Percentiles rank a stretch among this genome's conserved stretches.
phyloP scores from a whole-genome alignment of 2,113 vertebrate species.

The Gymnarchus niloticus region DNA sequence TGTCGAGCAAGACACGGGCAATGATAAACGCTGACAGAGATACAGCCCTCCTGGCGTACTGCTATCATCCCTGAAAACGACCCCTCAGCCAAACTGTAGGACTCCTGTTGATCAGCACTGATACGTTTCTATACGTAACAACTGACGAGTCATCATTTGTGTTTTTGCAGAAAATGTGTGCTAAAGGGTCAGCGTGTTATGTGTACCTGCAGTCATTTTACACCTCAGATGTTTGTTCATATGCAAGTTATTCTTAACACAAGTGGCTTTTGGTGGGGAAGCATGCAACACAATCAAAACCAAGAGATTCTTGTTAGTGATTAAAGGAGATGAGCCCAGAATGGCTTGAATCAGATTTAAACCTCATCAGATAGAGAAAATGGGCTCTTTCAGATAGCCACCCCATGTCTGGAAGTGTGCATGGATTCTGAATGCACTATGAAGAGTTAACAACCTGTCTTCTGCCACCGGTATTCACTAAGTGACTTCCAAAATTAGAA shows the following conservation, averaged over 20 bases:
- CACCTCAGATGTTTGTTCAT: not conserved
- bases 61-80: not conserved
- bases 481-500: not conserved
- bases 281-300: not conserved
- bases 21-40: not conserved
- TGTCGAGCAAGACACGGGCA: not conserved
- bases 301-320: not conserved
- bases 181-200: not conserved
- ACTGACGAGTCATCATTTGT: not conserved
- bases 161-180: not conserved
- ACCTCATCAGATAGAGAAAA: no score
- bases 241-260: not conserved
- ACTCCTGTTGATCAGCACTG: not conserved
- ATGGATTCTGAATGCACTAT: no score
- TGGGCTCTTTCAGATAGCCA: no score
- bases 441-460: no score
- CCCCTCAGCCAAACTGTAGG: not conserved
- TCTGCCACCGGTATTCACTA: not conserved
- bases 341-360: not conserved
- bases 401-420: no score
- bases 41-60: not conserved
- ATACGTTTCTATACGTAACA: not conserved
- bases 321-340: not conserved
- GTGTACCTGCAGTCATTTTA: not conserved
- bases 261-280: not conserved